Base-by-base conservation (phyloP, 2,113 vertebrate genomes). In the Megaceryle torquata region DNA sequence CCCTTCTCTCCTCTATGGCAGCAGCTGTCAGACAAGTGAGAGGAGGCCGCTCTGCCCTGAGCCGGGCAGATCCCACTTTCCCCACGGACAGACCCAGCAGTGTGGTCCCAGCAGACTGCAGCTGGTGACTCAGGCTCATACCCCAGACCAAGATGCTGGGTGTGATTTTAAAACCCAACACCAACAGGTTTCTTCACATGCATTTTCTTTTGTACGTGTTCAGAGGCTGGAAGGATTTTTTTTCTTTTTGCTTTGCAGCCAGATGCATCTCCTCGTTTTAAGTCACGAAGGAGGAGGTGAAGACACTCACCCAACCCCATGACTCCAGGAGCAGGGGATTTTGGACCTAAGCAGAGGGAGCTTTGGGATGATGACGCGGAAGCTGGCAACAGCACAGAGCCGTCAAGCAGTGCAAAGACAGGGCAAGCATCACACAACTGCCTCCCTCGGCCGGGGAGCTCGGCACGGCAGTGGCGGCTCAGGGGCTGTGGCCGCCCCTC, bases 311-410 rank as follows among this genome's bases (percentile, higher is more conserved):
- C 0, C 13, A 20, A 82, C 44, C 35, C 69, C 33, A 3, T 2
- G 64, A 16, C 86, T 53, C n/a, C 0, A 0, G 65, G 35, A 93
- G 46, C 51, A 17, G 10, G 4, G 57, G 31, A 41, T 67, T 88
- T 46, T 0, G 0, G 68, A 86, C 46, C 39, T 68, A 41, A 79
- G 86, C 37, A 17, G 56, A 22, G 67, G 31, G 64, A 90, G 70
- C 83, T 56, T 46, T 9, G 53, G 6, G 1, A 46, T 1, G 20
- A 39, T 0, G 1, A 57, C 0, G 0, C 9, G 10, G 71, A 76
- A 91, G 89, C 85, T 97, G 95, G 93, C 95, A 96, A 3, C 5
- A 1, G 79, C 93, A 96, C 95, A 93, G 95, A 94, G 82, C 91
- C 72, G 3, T 90, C 95, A 88, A 63, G 83, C 80, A 51, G 35